These are phyloP conservation scores for Chaunax sp. DNA, from an alignment of 2,797 vertebrate genomes.

Conservation along the genomic window DNA sequence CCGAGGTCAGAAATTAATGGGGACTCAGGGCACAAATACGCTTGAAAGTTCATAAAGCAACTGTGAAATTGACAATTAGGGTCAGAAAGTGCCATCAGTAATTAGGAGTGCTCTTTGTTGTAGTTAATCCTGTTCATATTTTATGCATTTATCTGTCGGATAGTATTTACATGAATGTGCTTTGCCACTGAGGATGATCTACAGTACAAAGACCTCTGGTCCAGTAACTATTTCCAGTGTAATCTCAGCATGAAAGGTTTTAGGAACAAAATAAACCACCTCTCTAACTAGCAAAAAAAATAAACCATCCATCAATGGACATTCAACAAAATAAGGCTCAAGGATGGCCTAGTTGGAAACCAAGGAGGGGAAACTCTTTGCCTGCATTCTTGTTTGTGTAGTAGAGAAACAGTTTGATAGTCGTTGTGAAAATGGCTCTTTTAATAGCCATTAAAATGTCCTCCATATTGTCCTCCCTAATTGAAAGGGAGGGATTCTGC, in stretches of 20 bases:
- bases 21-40: conserved; percentile 29
- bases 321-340: neutral
- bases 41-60: conserved; percentile 35
- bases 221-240: neutral
- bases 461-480: neutral
- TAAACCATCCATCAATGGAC: neutral
- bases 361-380: too few species aligned
- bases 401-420: too few species aligned
- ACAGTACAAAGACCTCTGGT: conserved; percentile 2
- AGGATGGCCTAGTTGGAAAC: neutral
- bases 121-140: conserved; percentile 23
- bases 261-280: neutral
- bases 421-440: too few species aligned
- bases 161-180: conserved; percentile 1
- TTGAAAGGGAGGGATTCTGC: conserved; percentile 7
- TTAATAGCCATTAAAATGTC: neutral
- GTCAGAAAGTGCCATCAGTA: conserved; percentile 21
- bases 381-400: too few species aligned
- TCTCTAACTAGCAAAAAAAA: too few species aligned
- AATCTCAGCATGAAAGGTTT: neutral
- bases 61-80: conserved; percentile 20
- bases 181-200: conserved; percentile 2
- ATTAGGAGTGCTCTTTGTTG: conserved; percentile 26
- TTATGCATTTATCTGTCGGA: conserved; percentile 21
- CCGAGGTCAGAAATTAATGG: conserved; percentile 52